A percentile compares a stretch with the other conserved stretches of the same genome.
phyloP scores from a whole-genome alignment of 1,140 invertebrate genomes.

The Zaprionus capensis region DNA sequence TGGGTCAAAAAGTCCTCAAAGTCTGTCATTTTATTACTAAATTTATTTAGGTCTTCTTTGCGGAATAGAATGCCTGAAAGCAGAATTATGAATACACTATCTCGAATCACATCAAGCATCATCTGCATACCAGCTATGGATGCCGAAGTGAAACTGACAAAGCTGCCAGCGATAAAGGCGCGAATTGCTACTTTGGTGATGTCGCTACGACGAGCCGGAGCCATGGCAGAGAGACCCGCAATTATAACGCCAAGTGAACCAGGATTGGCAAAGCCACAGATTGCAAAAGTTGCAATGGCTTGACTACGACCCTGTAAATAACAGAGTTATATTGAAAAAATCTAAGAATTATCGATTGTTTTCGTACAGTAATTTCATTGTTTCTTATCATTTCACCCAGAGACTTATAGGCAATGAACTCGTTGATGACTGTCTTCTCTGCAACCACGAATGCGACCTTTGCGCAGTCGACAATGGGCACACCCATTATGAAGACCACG shows the following conservation, averaged over 20 bases:
- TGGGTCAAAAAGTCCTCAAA: too few relatives aligned
- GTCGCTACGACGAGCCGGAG: constrained; percentile 31
- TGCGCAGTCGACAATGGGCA: constrained; percentile 90
- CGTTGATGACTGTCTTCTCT: constrained; percentile 94
- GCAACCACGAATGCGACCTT: constrained; percentile 92
- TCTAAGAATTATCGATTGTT: background rate
- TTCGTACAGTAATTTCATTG: constrained; percentile 86
- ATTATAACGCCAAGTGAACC: constrained; percentile 54
- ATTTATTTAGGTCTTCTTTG: background rate
- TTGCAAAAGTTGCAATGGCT: constrained; percentile 94
- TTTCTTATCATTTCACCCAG: constrained; percentile 88
- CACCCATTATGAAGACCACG: constrained; percentile 89
- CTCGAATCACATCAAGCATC: too few relatives aligned
- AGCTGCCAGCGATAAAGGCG: constrained; percentile 44
- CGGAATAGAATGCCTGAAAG: constrained; percentile 34
- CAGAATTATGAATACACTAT: background rate
- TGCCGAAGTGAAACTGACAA: constrained; percentile 59
- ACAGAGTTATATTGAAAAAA: background rate
- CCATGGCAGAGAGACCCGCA: constrained; percentile 45
- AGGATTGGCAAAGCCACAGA: constrained; percentile 89
- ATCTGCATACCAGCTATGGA: constrained; percentile 41
- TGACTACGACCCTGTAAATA: constrained; percentile 87
- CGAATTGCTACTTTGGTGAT: constrained; percentile 29
- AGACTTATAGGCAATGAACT: constrained; percentile 93
- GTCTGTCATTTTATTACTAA: too few relatives aligned